Base-by-base conservation (phyloP, 2,113 vertebrate genomes). In the Felis chaus region DNA sequence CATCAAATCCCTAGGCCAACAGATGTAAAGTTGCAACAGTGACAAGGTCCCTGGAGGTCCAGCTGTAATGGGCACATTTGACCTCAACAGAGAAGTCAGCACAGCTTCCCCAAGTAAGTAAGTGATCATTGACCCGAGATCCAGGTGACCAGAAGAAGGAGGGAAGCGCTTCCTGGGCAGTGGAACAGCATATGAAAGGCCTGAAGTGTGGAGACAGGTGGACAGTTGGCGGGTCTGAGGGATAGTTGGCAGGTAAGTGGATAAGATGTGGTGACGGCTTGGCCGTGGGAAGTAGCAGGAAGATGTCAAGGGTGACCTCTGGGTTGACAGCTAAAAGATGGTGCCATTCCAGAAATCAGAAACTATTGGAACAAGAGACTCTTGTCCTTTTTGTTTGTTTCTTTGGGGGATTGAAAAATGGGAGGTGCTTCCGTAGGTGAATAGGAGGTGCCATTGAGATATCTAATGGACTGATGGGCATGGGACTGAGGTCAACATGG, bases 381-480 rank as follows among this genome's bases (percentile, higher is more conserved):
- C 16, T 89, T 15, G 13, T 29, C 4, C 69, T 65, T 71, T 71
- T 63, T 48, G 13, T 74, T 39, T 82, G 9, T 48, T 85, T 63
- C 48, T 48, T 85, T 66, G 11, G 68, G 25, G 55, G 7, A 45
- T 4, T 68, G 36, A 39, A 13, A 57, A 21, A 21, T 83, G 21
- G 45, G 21, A 50, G 41, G 68, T 33, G 33, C 41, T 11, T 73
- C 7, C 53, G 18, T 29, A 12, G 25, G 31, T 78, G 45, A 23
- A 4, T 4, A 36, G 15, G 73, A 50, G 33, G 31, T 14, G 25
- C 5, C 9, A 50, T 23, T 87, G 53, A 87, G 68, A 48, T 57
- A 1, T 9, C 41, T 39, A 33, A 21, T 3, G 61, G 19, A 4
- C 10, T 18, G 25, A 23, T 1, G 13, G 25, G 7, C 5, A 39